Percentiles rank a stretch among this genome's conserved stretches.
phyloP scores from a whole-genome alignment of 2,797 vertebrate genomes.

The Sebastes kiyomatsui region DNA sequence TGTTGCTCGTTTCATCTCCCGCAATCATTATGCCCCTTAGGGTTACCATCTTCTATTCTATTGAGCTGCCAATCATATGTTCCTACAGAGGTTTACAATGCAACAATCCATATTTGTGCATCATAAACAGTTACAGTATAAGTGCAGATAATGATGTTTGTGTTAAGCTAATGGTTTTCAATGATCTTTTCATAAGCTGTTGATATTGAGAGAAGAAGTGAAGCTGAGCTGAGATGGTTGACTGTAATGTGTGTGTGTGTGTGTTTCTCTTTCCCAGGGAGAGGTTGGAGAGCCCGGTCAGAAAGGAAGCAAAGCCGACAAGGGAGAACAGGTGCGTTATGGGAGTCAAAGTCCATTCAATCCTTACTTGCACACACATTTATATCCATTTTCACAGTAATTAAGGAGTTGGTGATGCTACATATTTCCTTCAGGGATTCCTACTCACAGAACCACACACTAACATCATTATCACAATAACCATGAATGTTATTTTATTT shows the following conservation, averaged over 20 bases:
- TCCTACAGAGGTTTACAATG: background rate
- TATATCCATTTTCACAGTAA: background rate
- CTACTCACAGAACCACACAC: background rate
- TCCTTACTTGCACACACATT: background rate
- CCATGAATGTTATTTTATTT: background rate
- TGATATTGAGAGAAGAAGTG: conserved; percentile 9
- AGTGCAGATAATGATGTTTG: background rate
- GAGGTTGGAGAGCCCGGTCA: conserved; percentile 98
- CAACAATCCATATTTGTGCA: background rate
- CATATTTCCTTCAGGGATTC: background rate
- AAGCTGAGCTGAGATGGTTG: background rate
- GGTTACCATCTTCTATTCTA: conserved; percentile 2
- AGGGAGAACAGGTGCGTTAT: conserved; percentile 94
- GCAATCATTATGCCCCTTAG: conserved; percentile 35
- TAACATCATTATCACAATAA: background rate
- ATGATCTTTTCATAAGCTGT: conserved; percentile 7
- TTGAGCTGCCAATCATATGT: conserved; percentile 37
- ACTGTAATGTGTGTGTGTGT: conserved; percentile 18
- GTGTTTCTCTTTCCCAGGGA: conserved; percentile 84
- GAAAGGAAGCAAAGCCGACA: conserved; percentile 98
- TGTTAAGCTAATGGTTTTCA: background rate
- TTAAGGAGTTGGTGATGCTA: background rate
- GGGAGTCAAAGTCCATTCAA: background rate
- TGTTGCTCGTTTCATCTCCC: conserved; percentile 47
- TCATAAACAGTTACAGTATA: background rate